Evolutionary conservation across 2,888 invertebrate species (phyloP).

Genomic region (Amaurobius ferox): DNA sequence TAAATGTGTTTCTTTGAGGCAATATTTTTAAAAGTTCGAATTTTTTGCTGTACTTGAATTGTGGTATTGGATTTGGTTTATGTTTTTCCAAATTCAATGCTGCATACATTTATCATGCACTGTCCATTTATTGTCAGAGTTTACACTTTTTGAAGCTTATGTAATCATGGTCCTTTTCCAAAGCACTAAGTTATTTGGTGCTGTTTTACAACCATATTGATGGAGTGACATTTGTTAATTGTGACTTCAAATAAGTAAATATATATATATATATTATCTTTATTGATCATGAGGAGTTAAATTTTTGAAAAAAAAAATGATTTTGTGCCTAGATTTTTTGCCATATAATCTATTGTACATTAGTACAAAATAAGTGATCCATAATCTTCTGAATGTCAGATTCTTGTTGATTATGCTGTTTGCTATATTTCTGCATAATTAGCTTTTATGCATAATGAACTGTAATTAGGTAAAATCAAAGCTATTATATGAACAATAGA

Average conservation of each 20-base stretch:
- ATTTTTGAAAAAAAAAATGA: slow-evolving; percentile 72
- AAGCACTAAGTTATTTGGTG: slow-evolving; percentile 71
- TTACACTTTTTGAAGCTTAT: slow-evolving; percentile 72
- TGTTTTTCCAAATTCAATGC: slow-evolving; percentile 53
- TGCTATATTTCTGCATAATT: slow-evolving; percentile 53
- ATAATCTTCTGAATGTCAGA: slow-evolving; percentile 53
- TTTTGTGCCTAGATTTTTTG: slow-evolving; percentile 73
- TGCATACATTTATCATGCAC: slow-evolving; percentile 70
- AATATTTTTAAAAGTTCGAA: slow-evolving; percentile 60
- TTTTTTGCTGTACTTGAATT: slow-evolving; percentile 60
- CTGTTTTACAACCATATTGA: slow-evolving; percentile 72
- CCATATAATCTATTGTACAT: slow-evolving; percentile 68
- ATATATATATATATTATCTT: slow-evolving; percentile 71
- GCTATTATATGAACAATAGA: slow-evolving; percentile 52
- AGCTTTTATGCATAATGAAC: slow-evolving; percentile 37
- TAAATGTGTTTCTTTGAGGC: slow-evolving; percentile 59
- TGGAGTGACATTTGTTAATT: slow-evolving; percentile 71
- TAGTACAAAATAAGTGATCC: slow-evolving; percentile 71
- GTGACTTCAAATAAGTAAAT: slow-evolving; percentile 65
- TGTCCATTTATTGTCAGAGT: slow-evolving; percentile 72
- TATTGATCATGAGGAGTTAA: slow-evolving; percentile 68
- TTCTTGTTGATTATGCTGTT: slow-evolving; percentile 64
- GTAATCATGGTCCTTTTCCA: slow-evolving; percentile 71
- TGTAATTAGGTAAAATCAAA: slow-evolving; percentile 45
- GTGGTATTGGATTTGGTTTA: slow-evolving; percentile 54